Evolutionary conservation across 2,888 invertebrate species (phyloP).

Genomic region (Digitonthophagus gazella): DNA sequence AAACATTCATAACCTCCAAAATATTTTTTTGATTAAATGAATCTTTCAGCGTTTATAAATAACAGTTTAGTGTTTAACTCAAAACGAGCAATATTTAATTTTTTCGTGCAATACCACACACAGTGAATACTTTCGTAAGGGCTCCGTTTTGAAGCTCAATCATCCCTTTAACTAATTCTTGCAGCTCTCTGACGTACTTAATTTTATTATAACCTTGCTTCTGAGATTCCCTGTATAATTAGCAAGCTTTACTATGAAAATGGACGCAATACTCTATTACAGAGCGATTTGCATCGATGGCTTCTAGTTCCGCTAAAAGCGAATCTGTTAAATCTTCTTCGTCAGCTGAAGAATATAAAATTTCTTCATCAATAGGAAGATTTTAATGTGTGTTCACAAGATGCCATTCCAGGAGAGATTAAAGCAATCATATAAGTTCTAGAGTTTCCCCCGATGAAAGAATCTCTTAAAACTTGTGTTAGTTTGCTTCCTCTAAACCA

Average conservation of each 20-base stretch:
- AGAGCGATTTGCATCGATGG: constrained; percentile 85
- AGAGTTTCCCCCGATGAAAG: constrained; percentile 97
- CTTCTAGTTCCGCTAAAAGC: constrained; percentile 86
- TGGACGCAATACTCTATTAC: constrained; percentile 71
- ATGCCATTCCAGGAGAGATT: constrained; percentile 94
- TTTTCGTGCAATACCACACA: constrained; percentile 25
- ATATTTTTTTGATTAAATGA: no score
- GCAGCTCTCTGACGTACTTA: constrained; percentile 45
- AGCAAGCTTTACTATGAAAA: constrained; percentile 70
- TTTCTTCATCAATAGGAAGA: constrained; percentile 84
- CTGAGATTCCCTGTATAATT: constrained; percentile 75
- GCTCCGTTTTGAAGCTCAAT: constrained; percentile 44
- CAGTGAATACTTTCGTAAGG: constrained; percentile 22
- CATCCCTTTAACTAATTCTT: constrained; percentile 43
- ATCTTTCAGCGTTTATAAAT: no score
- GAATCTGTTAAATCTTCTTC: constrained; percentile 62
- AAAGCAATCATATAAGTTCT: constrained; percentile 99
- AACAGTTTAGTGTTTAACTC: no score
- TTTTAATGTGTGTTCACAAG: constrained; percentile 97
- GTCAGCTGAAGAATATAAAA: constrained; percentile 78
- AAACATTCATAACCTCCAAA: no score
- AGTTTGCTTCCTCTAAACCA: constrained; percentile 96
- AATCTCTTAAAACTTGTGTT: constrained; percentile 93
- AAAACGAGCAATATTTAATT: no score
- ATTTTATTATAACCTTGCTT: constrained; percentile 91